Evolutionary conservation across 1,140 invertebrate genomes (phyloP), one percentile per base, ranked within the genome.

Genomic region (Pygmarrhopalites habei): DNA sequence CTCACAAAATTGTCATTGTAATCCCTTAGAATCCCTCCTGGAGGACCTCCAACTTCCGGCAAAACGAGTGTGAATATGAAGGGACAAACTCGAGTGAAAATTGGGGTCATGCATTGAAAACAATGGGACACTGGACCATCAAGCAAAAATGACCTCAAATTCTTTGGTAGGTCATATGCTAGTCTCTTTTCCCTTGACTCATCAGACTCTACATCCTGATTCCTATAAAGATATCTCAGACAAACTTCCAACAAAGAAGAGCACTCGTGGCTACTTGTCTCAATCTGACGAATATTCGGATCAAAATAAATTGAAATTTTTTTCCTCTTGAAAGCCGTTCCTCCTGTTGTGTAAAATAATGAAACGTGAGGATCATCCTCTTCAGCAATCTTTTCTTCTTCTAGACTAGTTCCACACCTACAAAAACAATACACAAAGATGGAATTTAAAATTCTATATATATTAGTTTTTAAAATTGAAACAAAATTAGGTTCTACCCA

Each of bases 231-330:
- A 39, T 47, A 30, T 46, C 65, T 32, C 21, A 66, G 60, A 44
- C 60, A 66, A 17, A 56, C 21, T 47, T 66, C 65, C 43, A 62
- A 17, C 56, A 66, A 46, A 15, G 65, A 59, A 15, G 32, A n/a
- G 15, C 7, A n/a, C 7, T 52, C 44, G n/a, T n/a, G n/a, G 19
- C 17, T 28, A 47, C 56, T 59, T 32, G 52, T 26, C 23, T 61
- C 32, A 49, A 62, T 55, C 35, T 47, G 32, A 17, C 58, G 35
- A 59, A 53, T 12, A 7, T 56, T 47, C 47, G 56, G 39, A 60
- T 66, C 65, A 66, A 66, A 66, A 62, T 62, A 52, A 41, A 66
- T 60, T n/a, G n/a, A 35, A 35, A 35, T 35, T 5, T 35, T 35
- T 35, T 15, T 35, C 5, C 32, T 35, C 35, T 64, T 25, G 49